phyloP scores from a whole-genome alignment of 2,888 invertebrate genomes.

The Eristalis pertinax region DNA sequence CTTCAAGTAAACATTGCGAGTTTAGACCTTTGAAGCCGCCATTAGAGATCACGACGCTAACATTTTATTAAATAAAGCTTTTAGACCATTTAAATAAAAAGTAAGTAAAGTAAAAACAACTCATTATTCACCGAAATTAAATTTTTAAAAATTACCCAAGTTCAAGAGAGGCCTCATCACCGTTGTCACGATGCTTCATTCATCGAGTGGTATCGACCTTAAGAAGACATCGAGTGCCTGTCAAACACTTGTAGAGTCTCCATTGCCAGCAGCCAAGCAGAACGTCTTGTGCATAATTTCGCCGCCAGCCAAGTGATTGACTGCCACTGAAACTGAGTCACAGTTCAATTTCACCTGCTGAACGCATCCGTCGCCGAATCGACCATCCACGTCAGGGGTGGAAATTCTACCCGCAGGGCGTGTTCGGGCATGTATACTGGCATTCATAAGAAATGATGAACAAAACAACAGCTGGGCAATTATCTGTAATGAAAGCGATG shows the following conservation, averaged over 20 bases:
- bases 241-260: not conserved
- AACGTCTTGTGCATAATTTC: not conserved
- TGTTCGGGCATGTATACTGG: conserved; percentile 13
- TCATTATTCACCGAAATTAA: too few species aligned
- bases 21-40: too few species aligned
- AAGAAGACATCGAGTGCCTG: not conserved
- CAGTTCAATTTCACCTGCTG: not conserved
- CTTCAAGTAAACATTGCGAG: too few species aligned
- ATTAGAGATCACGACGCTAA: too few species aligned
- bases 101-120: too few species aligned
- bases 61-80: too few species aligned
- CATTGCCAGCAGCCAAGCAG: not conserved
- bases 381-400: not conserved
- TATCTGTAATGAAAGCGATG: conserved; percentile 33
- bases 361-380: not conserved
- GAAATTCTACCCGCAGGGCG: not conserved
- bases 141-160: too few species aligned
- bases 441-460: conserved; percentile 68
- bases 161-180: too few species aligned
- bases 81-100: too few species aligned
- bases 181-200: not conserved
- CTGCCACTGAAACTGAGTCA: not conserved
- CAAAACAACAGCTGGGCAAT: conserved; percentile 64
- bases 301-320: conserved; percentile 12
- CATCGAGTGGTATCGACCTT: not conserved